Evolutionary conservation across 2,113 vertebrate species (phyloP).

Genomic region (Speoplatyrhinus poulsoni): DNA sequence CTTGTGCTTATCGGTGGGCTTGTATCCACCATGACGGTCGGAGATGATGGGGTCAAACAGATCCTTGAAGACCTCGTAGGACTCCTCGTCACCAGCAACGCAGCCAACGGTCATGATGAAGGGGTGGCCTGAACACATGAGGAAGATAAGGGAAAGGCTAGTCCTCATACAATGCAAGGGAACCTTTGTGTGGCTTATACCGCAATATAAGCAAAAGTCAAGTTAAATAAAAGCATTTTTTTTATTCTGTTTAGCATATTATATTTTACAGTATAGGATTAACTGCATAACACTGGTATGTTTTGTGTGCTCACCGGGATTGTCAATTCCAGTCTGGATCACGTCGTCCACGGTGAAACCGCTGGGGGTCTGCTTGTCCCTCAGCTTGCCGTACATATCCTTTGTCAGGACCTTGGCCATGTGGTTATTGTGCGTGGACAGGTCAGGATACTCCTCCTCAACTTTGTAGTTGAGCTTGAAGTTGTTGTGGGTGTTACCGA

Average conservation of each 20-base stretch:
- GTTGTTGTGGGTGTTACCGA: constrained; percentile 93
- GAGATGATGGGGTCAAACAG: constrained; percentile 88
- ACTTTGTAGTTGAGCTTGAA: constrained; percentile 86
- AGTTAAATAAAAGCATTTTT: too few species aligned
- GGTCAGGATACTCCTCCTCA: constrained; percentile 88
- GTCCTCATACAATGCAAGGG: too few species aligned
- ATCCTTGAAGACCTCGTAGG: constrained; percentile 87
- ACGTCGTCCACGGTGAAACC: constrained; percentile 88
- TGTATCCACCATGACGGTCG: constrained; percentile 90
- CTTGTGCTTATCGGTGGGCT: constrained; percentile 91
- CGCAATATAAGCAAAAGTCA: too few species aligned
- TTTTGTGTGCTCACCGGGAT: constrained; percentile 79
- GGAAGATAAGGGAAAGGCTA: not conserved
- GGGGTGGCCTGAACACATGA: constrained; percentile 81
- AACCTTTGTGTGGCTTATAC: too few species aligned
- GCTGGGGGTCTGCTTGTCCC: constrained; percentile 89
- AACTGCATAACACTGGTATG: too few species aligned
- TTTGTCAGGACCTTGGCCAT: constrained; percentile 89
- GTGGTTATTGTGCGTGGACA: constrained; percentile 90
- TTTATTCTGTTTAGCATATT: too few species aligned
- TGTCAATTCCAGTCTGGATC: constrained; percentile 94
- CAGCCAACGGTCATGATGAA: constrained; percentile 97
- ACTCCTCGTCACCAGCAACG: constrained; percentile 91
- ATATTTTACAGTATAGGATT: too few species aligned
- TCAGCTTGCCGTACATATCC: constrained; percentile 83